phyloP scores from a whole-genome alignment of 1,140 invertebrate species.

The Drosophila tropicalis region DNA sequence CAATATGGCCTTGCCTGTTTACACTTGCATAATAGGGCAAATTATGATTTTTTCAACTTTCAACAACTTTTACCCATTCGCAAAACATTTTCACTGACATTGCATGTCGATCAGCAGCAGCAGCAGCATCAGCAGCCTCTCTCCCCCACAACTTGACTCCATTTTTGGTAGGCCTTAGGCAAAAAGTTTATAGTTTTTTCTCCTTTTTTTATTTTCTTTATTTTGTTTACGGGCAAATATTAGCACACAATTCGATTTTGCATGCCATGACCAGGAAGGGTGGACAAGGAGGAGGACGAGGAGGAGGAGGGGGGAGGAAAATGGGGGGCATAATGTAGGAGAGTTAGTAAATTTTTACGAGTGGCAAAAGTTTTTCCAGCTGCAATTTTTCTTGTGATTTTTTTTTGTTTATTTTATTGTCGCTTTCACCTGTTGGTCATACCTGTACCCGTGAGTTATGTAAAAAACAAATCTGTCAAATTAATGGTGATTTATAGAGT shows the following conservation, averaged over 20 bases:
- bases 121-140: neutral
- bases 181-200: constrained; percentile 14
- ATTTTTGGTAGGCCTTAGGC: constrained; percentile 38
- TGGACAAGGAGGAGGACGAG: too few species aligned
- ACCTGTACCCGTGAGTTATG: constrained; percentile 54
- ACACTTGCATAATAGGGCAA: neutral
- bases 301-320: neutral
- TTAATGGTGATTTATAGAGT: constrained; percentile 74
- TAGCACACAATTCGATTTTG: constrained; percentile 80
- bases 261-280: constrained; percentile 43
- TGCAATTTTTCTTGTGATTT: constrained; percentile 26
- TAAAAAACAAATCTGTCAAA: constrained; percentile 74
- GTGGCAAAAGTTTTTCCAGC: constrained; percentile 68
- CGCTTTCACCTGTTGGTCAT: constrained; percentile 70
- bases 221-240: constrained; percentile 64
- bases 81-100: constrained; percentile 57
- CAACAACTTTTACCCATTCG: constrained; percentile 64
- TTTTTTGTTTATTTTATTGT: constrained; percentile 3
- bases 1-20: constrained; percentile 4
- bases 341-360: constrained; percentile 69
- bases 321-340: neutral
- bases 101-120: constrained; percentile 60
- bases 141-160: constrained; percentile 18
- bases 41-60: neutral
- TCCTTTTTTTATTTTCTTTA: constrained; percentile 29